Conservation (phyloP, 2,888 invertebrate genomes). For the Alloscopus bannaensis region DNA sequence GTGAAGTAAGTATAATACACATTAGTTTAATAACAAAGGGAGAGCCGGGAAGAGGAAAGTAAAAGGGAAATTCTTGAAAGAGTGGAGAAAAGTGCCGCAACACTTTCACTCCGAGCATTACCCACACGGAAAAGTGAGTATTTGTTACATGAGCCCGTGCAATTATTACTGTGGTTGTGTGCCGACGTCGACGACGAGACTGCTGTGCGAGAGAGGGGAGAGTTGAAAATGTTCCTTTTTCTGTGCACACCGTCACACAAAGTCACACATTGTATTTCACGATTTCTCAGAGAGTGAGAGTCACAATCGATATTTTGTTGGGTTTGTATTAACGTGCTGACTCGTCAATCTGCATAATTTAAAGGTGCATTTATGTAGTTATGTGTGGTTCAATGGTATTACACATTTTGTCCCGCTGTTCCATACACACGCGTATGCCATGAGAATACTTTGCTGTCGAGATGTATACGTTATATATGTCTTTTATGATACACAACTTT, state of each 20-base stretch:
- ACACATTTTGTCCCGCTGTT: not conserved
- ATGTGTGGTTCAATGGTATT: constrained; percentile 1
- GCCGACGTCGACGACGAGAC: constrained; percentile 18
- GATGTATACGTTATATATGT: not conserved
- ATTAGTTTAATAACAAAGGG: constrained; percentile 58
- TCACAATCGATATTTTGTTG: constrained; percentile 38
- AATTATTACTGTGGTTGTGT: constrained; percentile 55
- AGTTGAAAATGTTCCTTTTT: not conserved
- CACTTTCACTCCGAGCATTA: constrained; percentile 29
- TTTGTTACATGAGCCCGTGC: constrained; percentile 9
- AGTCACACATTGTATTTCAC: not conserved
- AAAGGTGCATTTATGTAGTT: constrained; percentile 43
- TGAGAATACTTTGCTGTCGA: not conserved
- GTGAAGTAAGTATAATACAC: constrained; percentile 58
- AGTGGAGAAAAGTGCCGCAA: constrained; percentile 57
- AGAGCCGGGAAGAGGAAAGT: constrained; percentile 8
- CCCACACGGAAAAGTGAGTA: not conserved
- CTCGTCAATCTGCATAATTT: constrained; percentile 63
- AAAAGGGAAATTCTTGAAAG: constrained; percentile 21
- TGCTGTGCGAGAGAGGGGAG: constrained; percentile 5
- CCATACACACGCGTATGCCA: not conserved
- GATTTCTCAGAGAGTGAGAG: not conserved
- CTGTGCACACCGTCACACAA: not conserved
- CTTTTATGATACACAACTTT: not conserved
- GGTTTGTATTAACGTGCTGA: constrained; percentile 48